Evolutionary conservation across 2,797 vertebrate genomes (phyloP).

Genomic region (Aotus griseimembra): DNA sequence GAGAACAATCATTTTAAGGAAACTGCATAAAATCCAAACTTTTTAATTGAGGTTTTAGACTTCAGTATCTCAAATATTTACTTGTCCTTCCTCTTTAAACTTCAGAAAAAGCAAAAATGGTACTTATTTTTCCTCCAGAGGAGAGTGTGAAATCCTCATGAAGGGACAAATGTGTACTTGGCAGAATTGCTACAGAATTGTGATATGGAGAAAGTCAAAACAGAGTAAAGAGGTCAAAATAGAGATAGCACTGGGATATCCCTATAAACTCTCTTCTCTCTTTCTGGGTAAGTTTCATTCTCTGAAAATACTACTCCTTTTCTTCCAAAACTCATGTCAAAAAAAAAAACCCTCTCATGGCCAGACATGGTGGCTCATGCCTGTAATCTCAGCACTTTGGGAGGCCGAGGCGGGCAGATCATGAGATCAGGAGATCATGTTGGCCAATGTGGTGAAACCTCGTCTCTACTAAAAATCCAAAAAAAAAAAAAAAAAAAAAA

Average conservation of each 20-base stretch:
- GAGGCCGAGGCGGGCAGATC: too few relatives aligned
- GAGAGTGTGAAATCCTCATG: neutral
- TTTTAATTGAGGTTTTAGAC: neutral
- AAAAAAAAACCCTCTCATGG: neutral
- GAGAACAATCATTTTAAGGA: neutral
- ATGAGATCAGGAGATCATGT: too few relatives aligned
- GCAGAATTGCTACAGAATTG: neutral
- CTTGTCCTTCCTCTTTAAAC: constrained; percentile 35
- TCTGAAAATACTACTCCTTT: neutral
- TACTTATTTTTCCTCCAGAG: neutral
- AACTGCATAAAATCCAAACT: constrained; percentile 3
- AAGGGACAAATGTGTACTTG: neutral
- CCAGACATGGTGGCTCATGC: too few relatives aligned
- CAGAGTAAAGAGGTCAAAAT: neutral
- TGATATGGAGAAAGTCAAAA: neutral
- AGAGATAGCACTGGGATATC: neutral
- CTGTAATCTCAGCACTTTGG: too few relatives aligned
- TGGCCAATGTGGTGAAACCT: too few relatives aligned
- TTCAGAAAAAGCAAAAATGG: neutral
- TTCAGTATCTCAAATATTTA: neutral
- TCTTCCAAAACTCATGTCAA: neutral
- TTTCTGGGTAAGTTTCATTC: neutral
- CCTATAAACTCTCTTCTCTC: neutral
- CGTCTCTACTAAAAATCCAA: too few relatives aligned
- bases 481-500: too few relatives aligned